Evolutionary conservation across 2,888 invertebrate species (phyloP).

Genomic region (Philonicus albiceps): DNA sequence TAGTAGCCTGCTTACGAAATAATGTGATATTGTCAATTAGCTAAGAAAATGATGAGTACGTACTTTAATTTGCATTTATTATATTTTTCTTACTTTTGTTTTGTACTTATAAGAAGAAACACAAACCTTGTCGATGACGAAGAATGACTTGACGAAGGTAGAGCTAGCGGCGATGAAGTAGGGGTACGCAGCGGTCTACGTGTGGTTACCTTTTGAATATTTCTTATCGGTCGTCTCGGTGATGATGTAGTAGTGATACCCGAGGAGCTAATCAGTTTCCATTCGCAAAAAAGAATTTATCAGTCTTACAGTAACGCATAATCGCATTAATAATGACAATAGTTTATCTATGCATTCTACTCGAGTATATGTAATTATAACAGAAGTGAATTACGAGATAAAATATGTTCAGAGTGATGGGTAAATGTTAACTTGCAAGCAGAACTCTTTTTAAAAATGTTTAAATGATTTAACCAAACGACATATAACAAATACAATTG

Average conservation of each 20-base stretch:
- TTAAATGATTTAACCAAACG: background rate
- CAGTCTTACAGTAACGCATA: conserved; percentile 22
- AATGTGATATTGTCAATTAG: background rate
- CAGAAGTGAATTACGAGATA: background rate
- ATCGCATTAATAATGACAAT: background rate
- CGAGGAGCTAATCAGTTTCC: conserved; percentile 38
- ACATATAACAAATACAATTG: background rate
- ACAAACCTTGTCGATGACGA: conserved; percentile 63
- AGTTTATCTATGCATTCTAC: conserved; percentile 8
- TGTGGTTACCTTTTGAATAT: conserved; percentile 55
- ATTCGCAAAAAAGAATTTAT: conserved; percentile 39
- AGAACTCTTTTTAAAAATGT: background rate
- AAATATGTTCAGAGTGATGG: background rate
- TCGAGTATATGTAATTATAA: background rate
- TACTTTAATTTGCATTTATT: conserved; percentile 24
- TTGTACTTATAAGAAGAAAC: conserved; percentile 41
- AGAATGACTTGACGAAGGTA: conserved; percentile 56
- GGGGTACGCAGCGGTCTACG: conserved; percentile 62
- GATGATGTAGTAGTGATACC: conserved; percentile 38
- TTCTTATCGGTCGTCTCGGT: conserved; percentile 45
- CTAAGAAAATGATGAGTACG: conserved; percentile 3
- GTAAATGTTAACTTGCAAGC: background rate
- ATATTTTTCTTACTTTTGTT: conserved; percentile 7
- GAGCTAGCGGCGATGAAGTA: conserved; percentile 61
- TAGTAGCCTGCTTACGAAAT: background rate